A percentile compares a stretch with the other conserved stretches of the same genome.
Conservation (phyloP, 64 coral and sea anemone species). For the Acropora tenuis region DNA sequence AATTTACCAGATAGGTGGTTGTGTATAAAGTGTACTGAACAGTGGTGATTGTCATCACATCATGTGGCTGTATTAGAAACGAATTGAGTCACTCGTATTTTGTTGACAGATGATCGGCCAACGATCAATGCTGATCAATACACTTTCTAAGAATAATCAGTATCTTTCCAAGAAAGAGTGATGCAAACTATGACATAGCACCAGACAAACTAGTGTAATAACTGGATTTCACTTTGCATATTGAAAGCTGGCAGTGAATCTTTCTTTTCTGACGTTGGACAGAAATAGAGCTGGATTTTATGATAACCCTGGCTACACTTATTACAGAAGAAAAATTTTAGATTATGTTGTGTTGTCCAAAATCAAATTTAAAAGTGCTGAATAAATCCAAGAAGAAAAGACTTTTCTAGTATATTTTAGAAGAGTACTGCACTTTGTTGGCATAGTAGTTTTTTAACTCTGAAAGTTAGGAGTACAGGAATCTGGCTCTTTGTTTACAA, state of each 20-base stretch:
- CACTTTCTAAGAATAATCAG: no score
- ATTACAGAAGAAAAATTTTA: background rate
- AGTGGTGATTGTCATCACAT: background rate
- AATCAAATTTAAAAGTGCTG: slow-evolving; percentile 1
- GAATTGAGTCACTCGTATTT: no score
- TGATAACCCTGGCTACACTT: background rate
- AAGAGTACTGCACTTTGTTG: slow-evolving; percentile 1
- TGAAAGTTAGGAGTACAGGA: background rate
- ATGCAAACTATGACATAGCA: background rate
- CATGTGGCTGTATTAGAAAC: background rate
- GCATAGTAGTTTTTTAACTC: background rate
- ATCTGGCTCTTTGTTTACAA: background rate
- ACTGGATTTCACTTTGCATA: background rate
- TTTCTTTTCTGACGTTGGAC: background rate
- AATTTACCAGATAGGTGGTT: slow-evolving; percentile 33
- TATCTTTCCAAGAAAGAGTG: background rate
- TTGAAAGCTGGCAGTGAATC: background rate
- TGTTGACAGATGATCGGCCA: no score
- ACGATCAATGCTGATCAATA: no score
- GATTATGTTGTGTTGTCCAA: background rate
- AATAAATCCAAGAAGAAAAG: background rate
- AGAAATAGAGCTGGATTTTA: background rate
- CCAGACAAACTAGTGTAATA: background rate
- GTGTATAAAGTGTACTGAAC: slow-evolving; percentile 40
- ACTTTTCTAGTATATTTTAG: background rate